Conservation (phyloP, 2,113 vertebrate genomes). For the human (Homo sapiens) region DNA sequence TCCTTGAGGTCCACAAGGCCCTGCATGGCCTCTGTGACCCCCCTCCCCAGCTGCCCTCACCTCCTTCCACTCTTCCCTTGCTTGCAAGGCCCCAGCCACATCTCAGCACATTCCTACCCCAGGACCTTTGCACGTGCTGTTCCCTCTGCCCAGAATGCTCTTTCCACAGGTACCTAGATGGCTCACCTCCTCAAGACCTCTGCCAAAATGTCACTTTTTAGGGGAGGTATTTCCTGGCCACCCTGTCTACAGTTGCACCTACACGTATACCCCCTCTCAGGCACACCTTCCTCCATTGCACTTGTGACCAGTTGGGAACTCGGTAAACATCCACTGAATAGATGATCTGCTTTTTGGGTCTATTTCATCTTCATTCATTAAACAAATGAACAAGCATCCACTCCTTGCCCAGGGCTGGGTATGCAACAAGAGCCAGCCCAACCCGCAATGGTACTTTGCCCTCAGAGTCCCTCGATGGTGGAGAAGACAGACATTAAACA, state of each 20-base stretch:
- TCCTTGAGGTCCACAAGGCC: neutral
- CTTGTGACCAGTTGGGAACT: neutral
- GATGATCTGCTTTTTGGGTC: neutral
- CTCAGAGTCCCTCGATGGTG: no score
- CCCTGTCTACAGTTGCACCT: neutral
- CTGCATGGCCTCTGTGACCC: neutral
- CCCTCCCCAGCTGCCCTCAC: neutral
- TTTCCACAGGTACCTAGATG: neutral
- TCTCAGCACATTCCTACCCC: neutral
- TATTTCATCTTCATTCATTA: neutral
- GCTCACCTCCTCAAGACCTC: neutral
- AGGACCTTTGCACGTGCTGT: neutral
- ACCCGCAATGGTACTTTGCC: neutral
- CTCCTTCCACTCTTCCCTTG: neutral
- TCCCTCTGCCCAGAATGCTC: neutral
- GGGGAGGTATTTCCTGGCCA: neutral
- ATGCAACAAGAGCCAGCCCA: neutral
- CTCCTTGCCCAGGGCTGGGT: neutral
- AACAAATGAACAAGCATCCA: neutral
- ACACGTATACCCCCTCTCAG: no score
- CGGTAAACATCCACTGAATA: neutral
- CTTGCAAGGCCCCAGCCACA: neutral
- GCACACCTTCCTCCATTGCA: neutral
- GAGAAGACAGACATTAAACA: neutral
- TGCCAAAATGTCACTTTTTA: neutral